Conservation (phyloP, 2,888 invertebrate genomes). For the Tenthredo notha region DNA sequence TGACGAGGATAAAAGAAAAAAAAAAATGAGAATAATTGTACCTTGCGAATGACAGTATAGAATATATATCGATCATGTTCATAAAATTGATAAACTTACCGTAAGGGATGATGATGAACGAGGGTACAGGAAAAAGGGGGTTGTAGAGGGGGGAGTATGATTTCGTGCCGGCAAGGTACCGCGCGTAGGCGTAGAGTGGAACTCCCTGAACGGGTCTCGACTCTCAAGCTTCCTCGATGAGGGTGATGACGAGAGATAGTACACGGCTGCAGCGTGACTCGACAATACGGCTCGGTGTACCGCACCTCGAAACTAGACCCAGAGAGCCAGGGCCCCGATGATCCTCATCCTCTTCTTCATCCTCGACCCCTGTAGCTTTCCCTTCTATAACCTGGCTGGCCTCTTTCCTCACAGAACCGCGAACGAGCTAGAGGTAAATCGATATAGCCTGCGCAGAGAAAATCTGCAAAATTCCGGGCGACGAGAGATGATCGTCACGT, state of each 20-base stretch:
- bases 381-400: slow-evolving; percentile 22
- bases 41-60: not conserved
- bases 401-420: not conserved
- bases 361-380: slow-evolving; percentile 28
- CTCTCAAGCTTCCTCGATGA: slow-evolving; percentile 62
- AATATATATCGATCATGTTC: slow-evolving; percentile 10
- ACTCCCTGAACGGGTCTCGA: slow-evolving; percentile 59
- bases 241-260: slow-evolving; percentile 74
- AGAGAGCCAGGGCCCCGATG: slow-evolving; percentile 41
- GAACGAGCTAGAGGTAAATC: not conserved
- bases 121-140: slow-evolving; percentile 18
- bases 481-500: slow-evolving; percentile 15
- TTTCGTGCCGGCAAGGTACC: slow-evolving; percentile 49
- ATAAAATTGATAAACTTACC: slow-evolving; percentile 12
- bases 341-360: slow-evolving; percentile 18
- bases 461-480: not conserved
- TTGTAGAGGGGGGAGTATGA: not conserved
- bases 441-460: slow-evolving; percentile 31
- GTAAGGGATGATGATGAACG: not conserved
- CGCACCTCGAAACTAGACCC: slow-evolving; percentile 47
- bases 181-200: slow-evolving; percentile 11
- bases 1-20: not conserved
- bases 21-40: not conserved
- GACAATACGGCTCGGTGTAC: slow-evolving; percentile 74
- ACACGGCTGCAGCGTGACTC: slow-evolving; percentile 76